These are phyloP conservation scores for Melitaea athalia DNA, from an alignment of 2,888 invertebrate genomes.

Conservation along the genomic window DNA sequence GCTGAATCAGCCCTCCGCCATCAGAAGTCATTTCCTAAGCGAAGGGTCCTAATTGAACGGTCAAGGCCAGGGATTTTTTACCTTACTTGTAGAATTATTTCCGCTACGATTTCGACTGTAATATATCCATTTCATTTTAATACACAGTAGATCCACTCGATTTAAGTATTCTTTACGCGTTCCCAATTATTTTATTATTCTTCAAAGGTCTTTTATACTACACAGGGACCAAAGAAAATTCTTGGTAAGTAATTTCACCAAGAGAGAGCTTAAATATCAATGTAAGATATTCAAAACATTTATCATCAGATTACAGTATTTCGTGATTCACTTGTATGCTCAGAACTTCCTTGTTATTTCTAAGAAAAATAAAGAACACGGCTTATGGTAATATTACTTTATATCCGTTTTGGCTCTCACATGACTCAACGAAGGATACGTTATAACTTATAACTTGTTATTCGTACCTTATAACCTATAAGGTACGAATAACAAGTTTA, in stretches of 20 bases:
- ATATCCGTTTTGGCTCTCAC: constrained; percentile 41
- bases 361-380: not conserved
- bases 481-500: constrained; percentile 43
- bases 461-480: no score
- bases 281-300: not conserved
- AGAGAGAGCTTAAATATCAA: not conserved
- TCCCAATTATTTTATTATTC: no score
- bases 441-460: no score
- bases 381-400: constrained; percentile 21
- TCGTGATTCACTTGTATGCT: not conserved
- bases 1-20: constrained; percentile 60
- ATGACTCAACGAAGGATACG: constrained; percentile 56
- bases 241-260: not conserved
- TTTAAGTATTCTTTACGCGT: no score
- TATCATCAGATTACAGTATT: constrained; percentile 5
- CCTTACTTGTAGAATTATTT: constrained; percentile 8
- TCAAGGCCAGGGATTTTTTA: constrained; percentile 37
- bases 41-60: constrained; percentile 37
- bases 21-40: constrained; percentile 40
- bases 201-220: no score
- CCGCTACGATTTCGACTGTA: not conserved
- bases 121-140: no score
- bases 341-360: not conserved
- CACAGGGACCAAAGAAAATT: no score
- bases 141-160: no score